Evolutionary conservation across 2,113 vertebrate species (phyloP).

Genomic region (Paralichthys olivaceus): DNA sequence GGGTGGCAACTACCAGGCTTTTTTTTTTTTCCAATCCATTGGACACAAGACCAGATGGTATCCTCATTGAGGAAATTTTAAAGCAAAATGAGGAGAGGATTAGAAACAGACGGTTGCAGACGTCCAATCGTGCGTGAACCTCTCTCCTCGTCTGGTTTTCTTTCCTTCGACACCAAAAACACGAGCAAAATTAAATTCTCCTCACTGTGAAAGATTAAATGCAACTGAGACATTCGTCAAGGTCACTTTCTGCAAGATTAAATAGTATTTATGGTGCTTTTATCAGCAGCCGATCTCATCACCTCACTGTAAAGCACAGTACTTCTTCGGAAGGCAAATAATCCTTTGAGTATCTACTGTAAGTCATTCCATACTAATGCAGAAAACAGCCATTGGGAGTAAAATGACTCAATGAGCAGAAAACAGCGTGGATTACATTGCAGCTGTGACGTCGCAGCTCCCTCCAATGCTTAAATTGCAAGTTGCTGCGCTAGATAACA

Average conservation of each 20-base stretch:
- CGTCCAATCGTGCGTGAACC: conserved; percentile 11
- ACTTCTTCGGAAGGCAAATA: conserved; percentile 4
- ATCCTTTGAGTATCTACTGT: conserved; percentile 9
- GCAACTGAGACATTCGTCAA: conserved; percentile 11
- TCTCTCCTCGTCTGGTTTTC: conserved; percentile 26
- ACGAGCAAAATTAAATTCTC: conserved; percentile 2
- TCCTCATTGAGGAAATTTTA: conserved; percentile 72
- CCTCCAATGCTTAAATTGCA: conserved; percentile 41
- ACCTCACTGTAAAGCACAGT: conserved; percentile 14
- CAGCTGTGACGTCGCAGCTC: conserved; percentile 38
- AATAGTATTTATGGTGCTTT: conserved; percentile 5
- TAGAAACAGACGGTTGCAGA: conserved; percentile 53
- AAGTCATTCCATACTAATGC: background rate
- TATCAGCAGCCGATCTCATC: conserved; percentile 14
- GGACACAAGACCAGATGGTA: conserved; percentile 73
- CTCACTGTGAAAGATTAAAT: conserved; percentile 17
- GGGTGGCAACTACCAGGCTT: conserved; percentile 31
- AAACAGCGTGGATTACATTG: conserved; percentile 24
- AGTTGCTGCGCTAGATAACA: conserved; percentile 46
- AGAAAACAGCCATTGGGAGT: conserved; percentile 46
- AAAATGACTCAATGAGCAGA: conserved; percentile 40
- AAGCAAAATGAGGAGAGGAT: conserved; percentile 49
- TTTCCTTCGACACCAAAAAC: conserved; percentile 14
- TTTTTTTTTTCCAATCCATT: conserved; percentile 22
- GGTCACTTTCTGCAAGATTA: conserved; percentile 31